Evolutionary conservation across 2,888 invertebrate genomes (phyloP).

Genomic region (Bellardia bayeri): DNA sequence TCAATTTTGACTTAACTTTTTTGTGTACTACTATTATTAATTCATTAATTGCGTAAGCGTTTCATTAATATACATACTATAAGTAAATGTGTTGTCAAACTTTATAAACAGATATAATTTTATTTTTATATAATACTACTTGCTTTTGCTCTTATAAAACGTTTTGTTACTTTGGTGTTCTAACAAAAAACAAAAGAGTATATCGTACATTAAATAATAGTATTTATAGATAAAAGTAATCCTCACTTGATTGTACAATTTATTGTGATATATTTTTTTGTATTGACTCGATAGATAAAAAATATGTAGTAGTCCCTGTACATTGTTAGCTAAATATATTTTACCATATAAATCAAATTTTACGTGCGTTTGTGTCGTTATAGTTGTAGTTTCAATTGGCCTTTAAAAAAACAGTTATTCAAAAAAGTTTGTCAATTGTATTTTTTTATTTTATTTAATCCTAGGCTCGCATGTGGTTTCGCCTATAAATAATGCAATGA

Average conservation of each 20-base stretch:
- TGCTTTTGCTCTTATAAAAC: conserved; percentile 43
- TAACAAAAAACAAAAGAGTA: conserved; percentile 40
- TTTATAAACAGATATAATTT: conserved; percentile 3
- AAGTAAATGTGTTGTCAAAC: conserved; percentile 59
- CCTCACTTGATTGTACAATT: conserved; percentile 13
- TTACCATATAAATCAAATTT: not conserved
- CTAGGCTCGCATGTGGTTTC: conserved; percentile 66
- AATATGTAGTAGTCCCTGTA: conserved; percentile 20
- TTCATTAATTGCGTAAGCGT: conserved; percentile 55
- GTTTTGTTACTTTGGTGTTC: conserved; percentile 49
- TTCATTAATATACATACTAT: conserved; percentile 35
- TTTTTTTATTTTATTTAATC: conserved; percentile 48
- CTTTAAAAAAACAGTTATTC: not conserved
- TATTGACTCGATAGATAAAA: conserved; percentile 1
- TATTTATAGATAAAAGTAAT: conserved; percentile 53
- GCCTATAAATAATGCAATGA: conserved; percentile 58
- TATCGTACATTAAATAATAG: conserved; percentile 18
- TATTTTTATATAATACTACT: not conserved
- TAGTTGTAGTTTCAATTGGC: conserved; percentile 34
- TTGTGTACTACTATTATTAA: conserved; percentile 26
- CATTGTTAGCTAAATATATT: conserved; percentile 11
- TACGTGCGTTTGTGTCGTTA: not conserved
- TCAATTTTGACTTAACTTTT: conserved; percentile 21
- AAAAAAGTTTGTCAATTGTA: conserved; percentile 19
- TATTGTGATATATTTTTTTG: conserved; percentile 27